phyloP scores from a whole-genome alignment of 2,888 invertebrate genomes.

The Lithosia quadra region DNA sequence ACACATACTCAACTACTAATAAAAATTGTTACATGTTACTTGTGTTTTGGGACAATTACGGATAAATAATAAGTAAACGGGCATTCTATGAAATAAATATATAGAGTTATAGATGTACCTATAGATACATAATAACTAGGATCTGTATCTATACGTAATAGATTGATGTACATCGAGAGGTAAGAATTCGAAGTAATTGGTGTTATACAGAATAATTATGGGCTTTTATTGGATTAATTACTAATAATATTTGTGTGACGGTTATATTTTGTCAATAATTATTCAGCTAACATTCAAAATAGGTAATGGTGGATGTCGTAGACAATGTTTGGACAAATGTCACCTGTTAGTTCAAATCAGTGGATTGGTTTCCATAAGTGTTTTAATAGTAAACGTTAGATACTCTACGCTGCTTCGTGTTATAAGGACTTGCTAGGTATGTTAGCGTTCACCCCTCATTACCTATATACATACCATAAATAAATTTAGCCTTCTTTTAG shows the following conservation, averaged over 20 bases:
- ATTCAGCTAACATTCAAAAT: constrained; percentile 12
- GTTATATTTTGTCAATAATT: neutral
- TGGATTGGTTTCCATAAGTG: neutral
- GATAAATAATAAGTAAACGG: neutral
- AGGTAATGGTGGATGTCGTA: constrained; percentile 34
- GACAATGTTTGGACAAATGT: neutral
- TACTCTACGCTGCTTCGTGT: neutral
- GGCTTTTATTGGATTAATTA: neutral
- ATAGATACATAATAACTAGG: neutral
- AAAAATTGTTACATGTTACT: neutral
- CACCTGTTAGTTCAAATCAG: neutral
- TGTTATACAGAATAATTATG: constrained; percentile 26
- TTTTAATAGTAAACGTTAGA: too few species aligned
- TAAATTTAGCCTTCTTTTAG: constrained; percentile 30
- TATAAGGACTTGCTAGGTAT: neutral
- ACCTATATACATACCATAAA: constrained; percentile 15
- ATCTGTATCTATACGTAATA: neutral
- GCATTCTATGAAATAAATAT: constrained; percentile 1
- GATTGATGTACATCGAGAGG: constrained; percentile 23
- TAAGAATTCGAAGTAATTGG: constrained; percentile 32
- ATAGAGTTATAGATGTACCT: neutral
- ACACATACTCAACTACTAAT: neutral
- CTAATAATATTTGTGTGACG: neutral
- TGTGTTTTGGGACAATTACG: neutral
- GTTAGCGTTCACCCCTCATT: constrained; percentile 26